A percentile compares a stretch with the other conserved stretches of the same genome.
These are phyloP conservation scores for Dromius quadrimaculatus DNA, from an alignment of 2,888 invertebrate genomes.

Conservation along the genomic window DNA sequence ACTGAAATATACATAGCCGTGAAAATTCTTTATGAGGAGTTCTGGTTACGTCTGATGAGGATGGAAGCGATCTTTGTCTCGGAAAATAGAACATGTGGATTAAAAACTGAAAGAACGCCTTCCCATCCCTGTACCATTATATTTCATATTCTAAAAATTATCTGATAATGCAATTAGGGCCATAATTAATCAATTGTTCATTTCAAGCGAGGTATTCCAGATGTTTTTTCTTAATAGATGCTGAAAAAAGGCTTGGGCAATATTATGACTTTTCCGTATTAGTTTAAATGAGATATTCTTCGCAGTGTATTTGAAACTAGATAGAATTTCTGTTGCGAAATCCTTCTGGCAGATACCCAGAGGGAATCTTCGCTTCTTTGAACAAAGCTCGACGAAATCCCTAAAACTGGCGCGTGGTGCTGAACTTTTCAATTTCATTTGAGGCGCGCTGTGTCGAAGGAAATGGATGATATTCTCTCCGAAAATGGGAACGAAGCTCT, in stretches of 20 bases:
- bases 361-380: constrained; percentile 21
- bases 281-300: constrained; percentile 10
- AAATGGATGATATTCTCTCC: constrained; percentile 37
- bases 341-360: neutral
- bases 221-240: no score
- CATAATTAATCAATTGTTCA: no score
- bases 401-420: constrained; percentile 25
- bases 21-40: constrained; percentile 38
- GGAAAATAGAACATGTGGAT: constrained; percentile 2
- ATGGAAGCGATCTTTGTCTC: constrained; percentile 27
- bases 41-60: constrained; percentile 9
- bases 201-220: no score
- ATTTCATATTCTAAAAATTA: no score
- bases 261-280: no score
- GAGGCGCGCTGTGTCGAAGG: constrained; percentile 1
- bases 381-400: constrained; percentile 27
- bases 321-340: constrained; percentile 2
- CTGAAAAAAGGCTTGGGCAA: no score
- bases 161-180: no score
- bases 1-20: constrained; percentile 45
- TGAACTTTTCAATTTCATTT: constrained; percentile 39
- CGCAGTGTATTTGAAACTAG: constrained; percentile 10
- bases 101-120: no score
- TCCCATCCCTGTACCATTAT: no score
- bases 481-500: neutral